Conservation (phyloP, 2,888 invertebrate species). For the Mimachlamys varia region DNA sequence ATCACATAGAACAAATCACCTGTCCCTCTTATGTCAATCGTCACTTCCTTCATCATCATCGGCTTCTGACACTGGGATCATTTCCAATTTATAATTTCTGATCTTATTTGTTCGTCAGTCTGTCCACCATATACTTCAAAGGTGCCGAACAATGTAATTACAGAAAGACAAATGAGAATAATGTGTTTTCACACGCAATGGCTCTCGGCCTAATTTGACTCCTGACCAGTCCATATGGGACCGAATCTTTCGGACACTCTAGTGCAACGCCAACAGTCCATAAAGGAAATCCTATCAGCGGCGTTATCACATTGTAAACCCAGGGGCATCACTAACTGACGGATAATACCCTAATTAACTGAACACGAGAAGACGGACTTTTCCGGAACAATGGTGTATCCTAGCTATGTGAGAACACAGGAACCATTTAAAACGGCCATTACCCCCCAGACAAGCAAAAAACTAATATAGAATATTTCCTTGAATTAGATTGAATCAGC, state of each 20-base stretch:
- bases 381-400: constrained; percentile 27
- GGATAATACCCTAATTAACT: not conserved
- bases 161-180: not conserved
- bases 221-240: constrained; percentile 17
- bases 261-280: not conserved
- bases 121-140: constrained; percentile 1
- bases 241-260: not conserved
- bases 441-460: not conserved
- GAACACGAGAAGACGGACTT: not conserved
- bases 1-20: not conserved
- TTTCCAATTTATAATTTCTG: constrained; percentile 1
- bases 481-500: not conserved
- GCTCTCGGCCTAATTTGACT: not conserved
- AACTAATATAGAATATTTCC: not conserved
- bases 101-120: not conserved
- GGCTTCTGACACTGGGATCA: not conserved
- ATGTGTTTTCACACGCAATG: constrained; percentile 28
- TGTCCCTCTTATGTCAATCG: not conserved
- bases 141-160: not conserved
- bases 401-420: not conserved
- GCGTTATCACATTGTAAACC: not conserved
- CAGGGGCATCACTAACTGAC: not conserved
- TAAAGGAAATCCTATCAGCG: not conserved
- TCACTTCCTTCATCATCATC: not conserved
- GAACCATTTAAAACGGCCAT: not conserved